Evolutionary conservation across 2,113 vertebrate species (phyloP).

Genomic region (Myrmecophaga tridactyla): DNA sequence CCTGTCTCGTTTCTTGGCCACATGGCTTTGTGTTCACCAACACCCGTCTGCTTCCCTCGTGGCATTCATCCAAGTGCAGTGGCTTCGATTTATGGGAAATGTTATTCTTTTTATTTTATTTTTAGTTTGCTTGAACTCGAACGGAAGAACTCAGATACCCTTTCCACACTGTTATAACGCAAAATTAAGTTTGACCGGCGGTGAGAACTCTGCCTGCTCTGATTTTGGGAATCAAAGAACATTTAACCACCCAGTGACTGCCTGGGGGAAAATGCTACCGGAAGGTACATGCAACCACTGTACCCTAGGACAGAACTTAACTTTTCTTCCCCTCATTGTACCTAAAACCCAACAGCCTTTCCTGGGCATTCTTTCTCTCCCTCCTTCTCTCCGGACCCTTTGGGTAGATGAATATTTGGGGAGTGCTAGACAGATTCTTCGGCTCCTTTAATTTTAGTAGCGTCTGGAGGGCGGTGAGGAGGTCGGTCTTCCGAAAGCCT

Average conservation of each 20-base stretch:
- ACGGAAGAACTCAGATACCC: not conserved
- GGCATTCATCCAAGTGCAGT: rapidly evolving
- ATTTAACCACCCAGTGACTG: not conserved
- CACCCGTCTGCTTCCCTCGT: not conserved
- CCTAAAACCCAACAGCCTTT: not conserved
- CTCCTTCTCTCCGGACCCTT: not conserved
- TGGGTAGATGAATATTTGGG: not conserved
- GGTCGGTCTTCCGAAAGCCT: not conserved
- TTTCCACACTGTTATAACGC: not conserved
- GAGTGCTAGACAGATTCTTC: not conserved
- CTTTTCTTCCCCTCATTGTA: not conserved
- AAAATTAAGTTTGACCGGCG: not conserved
- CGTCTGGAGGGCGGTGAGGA: not conserved
- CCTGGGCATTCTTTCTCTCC: not conserved
- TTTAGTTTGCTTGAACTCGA: not conserved
- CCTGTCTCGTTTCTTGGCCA: not conserved
- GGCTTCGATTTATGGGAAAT: not conserved
- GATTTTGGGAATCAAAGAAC: not conserved
- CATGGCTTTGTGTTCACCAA: not conserved
- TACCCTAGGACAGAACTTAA: not conserved
- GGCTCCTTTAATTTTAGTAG: not conserved
- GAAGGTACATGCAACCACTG: not conserved
- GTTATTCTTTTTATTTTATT: not conserved
- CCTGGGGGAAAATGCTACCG: not conserved
- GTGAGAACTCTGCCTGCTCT: not conserved